Base-by-base conservation (phyloP, 2,797 vertebrate genomes). In the Champsocephalus esox region DNA sequence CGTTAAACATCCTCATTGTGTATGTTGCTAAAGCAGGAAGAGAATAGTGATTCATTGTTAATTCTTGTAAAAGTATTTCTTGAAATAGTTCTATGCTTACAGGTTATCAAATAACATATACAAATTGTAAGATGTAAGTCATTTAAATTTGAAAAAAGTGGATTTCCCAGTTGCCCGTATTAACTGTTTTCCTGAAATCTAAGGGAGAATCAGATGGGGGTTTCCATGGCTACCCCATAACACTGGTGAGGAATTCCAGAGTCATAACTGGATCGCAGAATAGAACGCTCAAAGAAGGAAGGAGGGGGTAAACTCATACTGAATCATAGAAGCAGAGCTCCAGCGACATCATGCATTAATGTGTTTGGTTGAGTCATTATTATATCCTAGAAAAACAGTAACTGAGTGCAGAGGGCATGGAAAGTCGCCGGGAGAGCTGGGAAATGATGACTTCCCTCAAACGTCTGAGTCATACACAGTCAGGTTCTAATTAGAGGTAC, bases 181-280 rank as follows among this genome's bases (percentile, higher is more conserved):
- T 51, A 1, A 55, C 4, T n/a, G 49, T 66, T 70, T 57, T 14
- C 0, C 34, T 66, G 17, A 34, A 44, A 46, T 79, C 32, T 48
- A 41, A 44, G 70, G 55, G 76, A 68, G 65, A 76, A n/a, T 73
- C 19, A 19, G 56, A 49, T 62, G 11, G 9, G 0, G 21, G 86
- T 92, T 84, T 75, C 89, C 83, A 87, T 89, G 84, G 93, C 83
- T 81, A 92, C 87, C 17, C 34, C 80, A 86, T 78, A 92, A 93
- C 88, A 92, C 44, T 65, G 61, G 52, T 59, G 69, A 85, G 82
- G 89, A 92, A 92, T 83, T 82, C 80, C 76, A 76, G 72, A 71
- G 81, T 61, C 65, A 80, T 85, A 83, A 89, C 80, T 81, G 34
- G 55, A 71, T 71, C 57, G 63, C 34, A 69, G 73, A 84, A 56